A percentile compares a stretch with the other conserved stretches of the same genome.
These are phyloP conservation scores for Sapayoa aenigma DNA, from an alignment of 2,113 vertebrate species.

Conservation along the genomic window DNA sequence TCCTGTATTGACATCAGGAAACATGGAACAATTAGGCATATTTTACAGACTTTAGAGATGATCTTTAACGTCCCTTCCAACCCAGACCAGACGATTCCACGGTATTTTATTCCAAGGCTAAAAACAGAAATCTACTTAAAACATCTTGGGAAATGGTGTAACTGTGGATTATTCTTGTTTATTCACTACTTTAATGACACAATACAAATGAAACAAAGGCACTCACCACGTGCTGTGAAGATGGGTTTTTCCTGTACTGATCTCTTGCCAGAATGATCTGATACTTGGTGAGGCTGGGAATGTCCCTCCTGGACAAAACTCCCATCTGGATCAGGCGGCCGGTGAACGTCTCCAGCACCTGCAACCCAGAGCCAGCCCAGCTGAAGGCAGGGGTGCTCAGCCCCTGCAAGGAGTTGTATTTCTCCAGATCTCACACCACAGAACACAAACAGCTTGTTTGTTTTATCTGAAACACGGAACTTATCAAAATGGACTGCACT, in stretches of 20 bases:
- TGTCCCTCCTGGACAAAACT: conserved; percentile 79
- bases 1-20: not conserved
- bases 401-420: not conserved
- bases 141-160: not conserved
- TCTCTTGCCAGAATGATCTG: conserved; percentile 93
- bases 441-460: not conserved
- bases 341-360: conserved; percentile 88
- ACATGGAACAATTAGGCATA: accelerated
- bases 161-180: not conserved
- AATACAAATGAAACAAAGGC: not conserved
- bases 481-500: no score
- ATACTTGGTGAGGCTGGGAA: conserved; percentile 87
- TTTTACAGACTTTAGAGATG: not conserved
- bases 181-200: not conserved
- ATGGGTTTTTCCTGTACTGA: conserved; percentile 90
- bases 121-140: not conserved
- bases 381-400: not conserved
- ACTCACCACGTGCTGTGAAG: conserved; percentile 75
- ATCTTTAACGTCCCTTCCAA: not conserved
- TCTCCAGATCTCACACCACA: not conserved
- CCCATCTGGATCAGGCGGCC: conserved; percentile 81
- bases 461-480: not conserved
- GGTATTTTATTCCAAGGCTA: not conserved
- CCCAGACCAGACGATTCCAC: not conserved
- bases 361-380: not conserved